These are phyloP conservation scores for Pachypanchax playfairii DNA, from an alignment of 2,113 vertebrate genomes.

Conservation along the genomic window DNA sequence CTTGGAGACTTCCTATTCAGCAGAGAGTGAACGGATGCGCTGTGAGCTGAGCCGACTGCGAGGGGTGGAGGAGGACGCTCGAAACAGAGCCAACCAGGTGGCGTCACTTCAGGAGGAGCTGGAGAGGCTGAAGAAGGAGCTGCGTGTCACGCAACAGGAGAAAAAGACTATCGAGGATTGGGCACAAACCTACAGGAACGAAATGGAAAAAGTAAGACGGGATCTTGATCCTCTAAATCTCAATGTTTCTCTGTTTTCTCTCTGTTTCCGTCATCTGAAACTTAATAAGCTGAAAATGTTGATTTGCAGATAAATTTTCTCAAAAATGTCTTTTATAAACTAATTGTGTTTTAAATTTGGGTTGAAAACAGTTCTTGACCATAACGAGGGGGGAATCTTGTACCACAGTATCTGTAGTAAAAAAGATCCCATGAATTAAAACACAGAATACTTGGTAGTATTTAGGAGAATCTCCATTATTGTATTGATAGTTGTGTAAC, in stretches of 20 bases:
- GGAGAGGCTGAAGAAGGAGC: constrained; percentile 86
- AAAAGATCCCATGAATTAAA: constrained; percentile 11
- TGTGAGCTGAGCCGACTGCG: constrained; percentile 86
- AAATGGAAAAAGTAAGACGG: constrained; percentile 87
- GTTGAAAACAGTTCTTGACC: too few species aligned
- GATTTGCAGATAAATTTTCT: neutral
- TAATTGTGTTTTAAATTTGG: neutral
- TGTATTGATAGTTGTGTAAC: neutral
- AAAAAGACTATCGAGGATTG: constrained; percentile 92
- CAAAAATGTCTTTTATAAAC: neutral
- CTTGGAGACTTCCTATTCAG: constrained; percentile 82
- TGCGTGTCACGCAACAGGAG: constrained; percentile 86
- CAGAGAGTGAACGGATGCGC: constrained; percentile 87
- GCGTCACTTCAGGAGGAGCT: constrained; percentile 90
- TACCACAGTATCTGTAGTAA: too few species aligned
- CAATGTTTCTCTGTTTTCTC: neutral
- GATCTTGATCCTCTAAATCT: neutral
- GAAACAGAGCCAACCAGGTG: constrained; percentile 83
- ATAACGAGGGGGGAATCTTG: too few species aligned
- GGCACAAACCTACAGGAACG: constrained; percentile 88
- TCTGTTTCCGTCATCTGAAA: neutral
- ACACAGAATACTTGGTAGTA: neutral
- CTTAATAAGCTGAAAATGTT: neutral
- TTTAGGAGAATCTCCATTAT: neutral
- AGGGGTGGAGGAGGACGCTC: constrained; percentile 89